Conservation (phyloP, 2,113 vertebrate species). For the Vireo altiloquus region DNA sequence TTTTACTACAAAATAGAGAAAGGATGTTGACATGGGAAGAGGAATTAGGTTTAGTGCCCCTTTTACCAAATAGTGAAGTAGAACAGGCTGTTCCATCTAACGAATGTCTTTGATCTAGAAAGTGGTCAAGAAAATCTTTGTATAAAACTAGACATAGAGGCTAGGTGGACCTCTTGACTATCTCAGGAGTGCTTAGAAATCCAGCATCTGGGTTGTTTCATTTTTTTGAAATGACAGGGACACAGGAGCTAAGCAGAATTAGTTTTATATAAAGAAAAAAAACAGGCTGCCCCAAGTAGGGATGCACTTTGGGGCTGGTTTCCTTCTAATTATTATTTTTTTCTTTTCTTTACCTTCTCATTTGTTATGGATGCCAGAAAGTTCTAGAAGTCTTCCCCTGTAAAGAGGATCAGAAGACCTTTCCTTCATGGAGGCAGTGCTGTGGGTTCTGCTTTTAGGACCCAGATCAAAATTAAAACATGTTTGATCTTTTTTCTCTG, state of each 20-base stretch:
- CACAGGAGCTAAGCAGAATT: neutral
- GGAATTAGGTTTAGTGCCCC: neutral
- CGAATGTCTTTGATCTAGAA: neutral
- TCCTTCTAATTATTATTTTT: neutral
- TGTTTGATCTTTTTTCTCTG: neutral
- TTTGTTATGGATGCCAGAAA: neutral
- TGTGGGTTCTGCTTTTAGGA: neutral
- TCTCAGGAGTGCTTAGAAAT: neutral
- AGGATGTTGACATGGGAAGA: neutral
- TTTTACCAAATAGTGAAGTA: neutral
- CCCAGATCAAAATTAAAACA: neutral
- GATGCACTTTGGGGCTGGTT: neutral
- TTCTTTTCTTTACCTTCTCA: neutral
- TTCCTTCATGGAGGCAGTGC: neutral
- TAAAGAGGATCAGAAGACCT: neutral
- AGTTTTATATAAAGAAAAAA: neutral
- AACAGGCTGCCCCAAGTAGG: neutral
- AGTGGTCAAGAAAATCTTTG: neutral
- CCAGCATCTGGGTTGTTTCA: neutral
- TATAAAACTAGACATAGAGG: neutral
- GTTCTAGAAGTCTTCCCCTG: neutral
- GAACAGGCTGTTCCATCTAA: neutral
- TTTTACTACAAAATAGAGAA: neutral
- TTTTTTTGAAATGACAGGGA: neutral
- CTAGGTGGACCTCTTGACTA: neutral